phyloP scores from a whole-genome alignment of 1,140 invertebrate genomes.

The Dinoponera quadriceps region DNA sequence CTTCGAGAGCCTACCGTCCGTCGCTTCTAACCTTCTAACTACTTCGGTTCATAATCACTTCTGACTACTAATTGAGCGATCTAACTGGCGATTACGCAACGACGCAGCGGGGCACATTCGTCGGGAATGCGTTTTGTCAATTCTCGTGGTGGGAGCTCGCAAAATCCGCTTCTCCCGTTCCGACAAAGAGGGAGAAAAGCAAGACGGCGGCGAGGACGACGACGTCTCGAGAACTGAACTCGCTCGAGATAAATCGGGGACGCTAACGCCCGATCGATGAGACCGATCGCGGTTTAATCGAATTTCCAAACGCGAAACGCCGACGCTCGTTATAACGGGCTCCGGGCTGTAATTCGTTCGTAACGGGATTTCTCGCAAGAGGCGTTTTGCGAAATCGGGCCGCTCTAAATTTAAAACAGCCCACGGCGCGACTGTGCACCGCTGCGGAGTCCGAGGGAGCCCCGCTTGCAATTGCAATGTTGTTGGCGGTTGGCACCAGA shows the following conservation, averaged over 20 bases:
- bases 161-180: no score
- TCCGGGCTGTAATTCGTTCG: slow-evolving; percentile 9
- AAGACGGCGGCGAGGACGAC: no score
- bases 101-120: background rate
- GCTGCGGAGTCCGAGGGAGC: background rate
- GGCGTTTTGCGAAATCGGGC: slow-evolving; percentile 26
- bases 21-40: no score
- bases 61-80: no score
- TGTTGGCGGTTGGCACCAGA: slow-evolving; percentile 47
- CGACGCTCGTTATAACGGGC: slow-evolving; percentile 22
- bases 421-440: background rate
- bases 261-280: no score
- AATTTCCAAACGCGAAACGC: slow-evolving; percentile 4
- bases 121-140: background rate
- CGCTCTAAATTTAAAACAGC: slow-evolving; percentile 42
- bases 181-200: no score
- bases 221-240: no score
- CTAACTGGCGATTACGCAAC: background rate
- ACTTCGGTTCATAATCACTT: no score
- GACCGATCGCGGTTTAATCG: slow-evolving; percentile 1
- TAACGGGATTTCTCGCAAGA: slow-evolving; percentile 51
- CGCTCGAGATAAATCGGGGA: background rate
- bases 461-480: slow-evolving; percentile 29
- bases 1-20: no score
- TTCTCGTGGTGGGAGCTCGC: no score